Base-by-base conservation (phyloP, 2,113 vertebrate species). In the Daubentonia madagascariensis region DNA sequence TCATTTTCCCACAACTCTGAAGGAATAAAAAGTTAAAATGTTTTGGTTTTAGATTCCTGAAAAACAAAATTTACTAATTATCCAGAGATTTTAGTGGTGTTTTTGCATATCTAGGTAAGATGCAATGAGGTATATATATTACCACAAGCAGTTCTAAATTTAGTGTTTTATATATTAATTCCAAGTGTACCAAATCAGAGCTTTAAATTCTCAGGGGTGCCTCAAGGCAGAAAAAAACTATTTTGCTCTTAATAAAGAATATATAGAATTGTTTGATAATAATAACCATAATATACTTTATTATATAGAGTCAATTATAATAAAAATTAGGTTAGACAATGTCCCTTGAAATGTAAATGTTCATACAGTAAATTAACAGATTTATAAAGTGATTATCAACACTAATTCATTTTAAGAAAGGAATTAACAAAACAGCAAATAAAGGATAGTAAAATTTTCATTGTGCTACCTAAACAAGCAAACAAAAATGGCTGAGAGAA, bases 61-160 rank as follows among this genome's bases (percentile, higher is more conserved):
- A 92, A 95, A 92, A 95, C 40, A 73, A 87, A 73, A 59, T 37
- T 76, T 78, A 48, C 45, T 63, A 63, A 81, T 91, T 91, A 73
- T 45, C 37, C n/a, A 63, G 35, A 70, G 54, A 85, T 92, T 72
- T 87, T 65, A 87, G n/a, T 54, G 54, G 45, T 48, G 6, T 52
- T 86, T 68, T 72, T 73, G 65, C 30, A 54, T 37, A 45, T 32
- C 28, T 61, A 16, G 40, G 63, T n/a, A 73, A 80, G 43, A 37
- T 45, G 1, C 20, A 79, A 18, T 61, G 43, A 91, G 16, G 43
- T 78, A 68, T 67, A 40, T 48, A 35, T n/a, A 57, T 45, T 61
- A 86, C 17, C 35, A 93, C 17, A 78, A 63, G 3, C 57, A 70
- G 30, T 52, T 92, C 84, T 83, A 20, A 75, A 65, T 88, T 94